Percentiles rank a stretch among this genome's conserved stretches.
These are phyloP conservation scores for Cistogaster globosa DNA, from an alignment of 2,888 invertebrate genomes.

Conservation along the genomic window DNA sequence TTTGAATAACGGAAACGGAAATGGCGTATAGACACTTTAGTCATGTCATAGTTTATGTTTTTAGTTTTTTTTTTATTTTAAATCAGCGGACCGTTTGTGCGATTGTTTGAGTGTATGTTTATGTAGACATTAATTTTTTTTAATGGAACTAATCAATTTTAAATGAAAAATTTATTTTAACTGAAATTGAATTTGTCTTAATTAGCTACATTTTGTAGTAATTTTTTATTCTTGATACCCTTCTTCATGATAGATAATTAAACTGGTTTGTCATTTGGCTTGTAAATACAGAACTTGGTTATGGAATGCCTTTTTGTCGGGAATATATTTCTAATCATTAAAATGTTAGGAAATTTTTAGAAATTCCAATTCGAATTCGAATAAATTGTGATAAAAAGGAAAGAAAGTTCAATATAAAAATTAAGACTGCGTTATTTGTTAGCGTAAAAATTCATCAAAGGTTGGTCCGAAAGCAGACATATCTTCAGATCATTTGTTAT, in stretches of 20 bases:
- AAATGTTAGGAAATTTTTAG: too few species aligned
- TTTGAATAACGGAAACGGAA: conserved; percentile 69
- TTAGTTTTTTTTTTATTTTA: not conserved
- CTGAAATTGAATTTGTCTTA: conserved; percentile 58
- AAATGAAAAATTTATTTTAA: conserved; percentile 55
- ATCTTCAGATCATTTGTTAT: too few species aligned
- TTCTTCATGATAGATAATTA: not conserved
- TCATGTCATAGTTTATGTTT: conserved; percentile 33
- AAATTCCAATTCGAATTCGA: too few species aligned
- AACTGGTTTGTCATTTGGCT: not conserved
- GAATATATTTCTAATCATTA: too few species aligned
- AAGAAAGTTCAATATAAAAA: too few species aligned
- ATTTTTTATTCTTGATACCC: not conserved
- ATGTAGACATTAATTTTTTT: conserved; percentile 55
- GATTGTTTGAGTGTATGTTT: not conserved
- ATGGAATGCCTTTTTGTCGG: too few species aligned
- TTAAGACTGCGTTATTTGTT: too few species aligned
- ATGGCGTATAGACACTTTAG: conserved; percentile 69
- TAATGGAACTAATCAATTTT: conserved; percentile 38
- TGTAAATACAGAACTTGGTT: not conserved
- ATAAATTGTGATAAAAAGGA: too few species aligned
- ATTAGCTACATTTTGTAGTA: conserved; percentile 37
- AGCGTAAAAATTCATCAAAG: too few species aligned
- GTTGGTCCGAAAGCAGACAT: too few species aligned
- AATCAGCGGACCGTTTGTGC: not conserved